These are phyloP conservation scores for Passer domesticus DNA, from an alignment of 2,113 vertebrate genomes.

Conservation along the genomic window DNA sequence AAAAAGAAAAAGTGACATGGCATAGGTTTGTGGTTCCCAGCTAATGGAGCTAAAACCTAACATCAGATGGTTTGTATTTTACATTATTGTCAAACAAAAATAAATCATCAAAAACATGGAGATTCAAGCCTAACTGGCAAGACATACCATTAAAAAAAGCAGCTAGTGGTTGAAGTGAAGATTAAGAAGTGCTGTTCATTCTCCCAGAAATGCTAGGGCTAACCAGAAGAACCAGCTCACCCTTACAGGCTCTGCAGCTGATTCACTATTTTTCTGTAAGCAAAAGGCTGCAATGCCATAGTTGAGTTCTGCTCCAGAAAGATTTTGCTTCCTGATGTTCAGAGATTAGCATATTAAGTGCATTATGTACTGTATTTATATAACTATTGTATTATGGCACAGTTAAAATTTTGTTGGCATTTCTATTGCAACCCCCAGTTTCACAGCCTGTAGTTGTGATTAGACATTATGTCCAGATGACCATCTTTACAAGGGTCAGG, in stretches of 20 bases:
- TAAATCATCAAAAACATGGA: constrained; percentile 68
- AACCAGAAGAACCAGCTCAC: constrained; percentile 45
- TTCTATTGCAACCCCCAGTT: background rate
- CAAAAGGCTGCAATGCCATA: background rate
- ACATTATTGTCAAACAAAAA: constrained; percentile 65
- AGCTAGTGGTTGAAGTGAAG: constrained; percentile 53
- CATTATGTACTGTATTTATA: background rate
- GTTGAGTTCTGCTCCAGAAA: constrained; percentile 1
- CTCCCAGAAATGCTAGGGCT: constrained; percentile 39
- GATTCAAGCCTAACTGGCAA: constrained; percentile 54
- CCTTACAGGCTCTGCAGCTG: background rate
- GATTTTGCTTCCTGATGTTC: background rate
- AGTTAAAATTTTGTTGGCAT: constrained; percentile 1
- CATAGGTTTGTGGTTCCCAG: constrained; percentile 37
- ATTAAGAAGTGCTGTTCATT: background rate
- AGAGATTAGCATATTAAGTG: constrained; percentile 39
- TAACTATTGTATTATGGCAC: background rate
- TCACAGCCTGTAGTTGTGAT: background rate
- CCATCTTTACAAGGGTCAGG: background rate
- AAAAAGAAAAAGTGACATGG: constrained; percentile 44
- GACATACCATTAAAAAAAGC: constrained; percentile 26
- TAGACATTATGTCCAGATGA: background rate
- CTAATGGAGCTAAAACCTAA: constrained; percentile 30
- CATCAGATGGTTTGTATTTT: constrained; percentile 51
- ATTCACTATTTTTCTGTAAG: background rate